These are phyloP conservation scores for Tetraneura akinire DNA, from an alignment of 1,140 invertebrate genomes.

Conservation along the genomic window DNA sequence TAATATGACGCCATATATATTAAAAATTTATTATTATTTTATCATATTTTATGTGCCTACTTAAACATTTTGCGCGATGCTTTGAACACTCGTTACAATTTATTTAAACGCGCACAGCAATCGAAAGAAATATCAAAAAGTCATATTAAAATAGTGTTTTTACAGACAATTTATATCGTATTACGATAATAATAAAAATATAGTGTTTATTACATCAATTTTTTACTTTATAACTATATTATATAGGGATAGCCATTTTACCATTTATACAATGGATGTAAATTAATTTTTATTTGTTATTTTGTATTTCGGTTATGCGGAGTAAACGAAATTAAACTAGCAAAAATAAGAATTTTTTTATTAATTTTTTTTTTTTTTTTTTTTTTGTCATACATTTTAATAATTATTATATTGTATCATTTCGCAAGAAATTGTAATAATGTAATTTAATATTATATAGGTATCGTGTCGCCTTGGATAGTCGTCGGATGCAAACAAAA, in stretches of 20 bases:
- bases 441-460: neutral
- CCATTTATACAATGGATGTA: neutral
- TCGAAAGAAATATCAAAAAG: too few species aligned
- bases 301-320: neutral
- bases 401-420: neutral
- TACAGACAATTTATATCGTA: neutral
- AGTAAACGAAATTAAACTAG: slow-evolving; percentile 15
- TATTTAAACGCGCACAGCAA: too few species aligned
- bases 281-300: neutral
- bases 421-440: neutral
- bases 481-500: neutral
- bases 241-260: slow-evolving; percentile 21
- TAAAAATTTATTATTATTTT: too few species aligned
- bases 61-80: too few species aligned
- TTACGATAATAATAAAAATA: neutral
- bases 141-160: neutral
- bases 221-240: neutral
- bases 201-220: neutral
- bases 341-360: neutral
- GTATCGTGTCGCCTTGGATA: too few species aligned
- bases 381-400: neutral
- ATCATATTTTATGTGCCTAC: too few species aligned
- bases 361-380: slow-evolving; percentile 8
- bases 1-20: too few species aligned
- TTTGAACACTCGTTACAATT: too few species aligned